These are phyloP conservation scores for Rhopilema esculentum DNA, from an alignment of 30 jellyfish, hydroid and myxozoan species.

Conservation along the genomic window DNA sequence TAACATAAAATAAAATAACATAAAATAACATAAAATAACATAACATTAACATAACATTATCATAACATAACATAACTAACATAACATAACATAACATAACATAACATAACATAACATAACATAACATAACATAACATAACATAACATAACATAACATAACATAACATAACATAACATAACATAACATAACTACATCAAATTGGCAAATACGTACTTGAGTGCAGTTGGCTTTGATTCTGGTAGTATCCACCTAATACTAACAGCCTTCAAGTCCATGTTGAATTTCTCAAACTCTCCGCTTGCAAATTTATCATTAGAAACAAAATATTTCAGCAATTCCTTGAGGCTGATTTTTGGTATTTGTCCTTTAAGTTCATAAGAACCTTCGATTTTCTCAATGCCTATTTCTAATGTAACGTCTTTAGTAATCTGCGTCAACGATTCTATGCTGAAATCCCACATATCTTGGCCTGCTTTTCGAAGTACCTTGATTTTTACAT, in stretches of 20 bases:
- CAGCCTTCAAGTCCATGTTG: slow-evolving; percentile 3
- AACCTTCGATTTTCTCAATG: background rate
- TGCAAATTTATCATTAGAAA: background rate
- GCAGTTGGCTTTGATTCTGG: slow-evolving; percentile 4
- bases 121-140: too few relatives aligned
- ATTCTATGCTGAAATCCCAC: slow-evolving; percentile 29
- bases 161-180: too few relatives aligned
- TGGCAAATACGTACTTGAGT: background rate
- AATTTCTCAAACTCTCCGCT: slow-evolving; percentile 17
- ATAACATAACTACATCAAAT: too few relatives aligned
- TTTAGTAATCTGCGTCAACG: slow-evolving; percentile 19
- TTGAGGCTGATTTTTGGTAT: background rate
- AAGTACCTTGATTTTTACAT: background rate
- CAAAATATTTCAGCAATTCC: slow-evolving; percentile 10
- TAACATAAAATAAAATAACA: too few relatives aligned
- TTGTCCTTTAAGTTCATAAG: slow-evolving; percentile 19
- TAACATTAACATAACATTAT: too few relatives aligned
- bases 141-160: too few relatives aligned
- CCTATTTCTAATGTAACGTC: background rate
- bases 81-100: too few relatives aligned
- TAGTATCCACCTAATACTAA: background rate
- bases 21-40: too few relatives aligned
- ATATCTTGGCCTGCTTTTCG: background rate
- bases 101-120: too few relatives aligned
- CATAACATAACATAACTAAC: too few relatives aligned